Conservation (phyloP, 30 jellyfish, hydroid and myxozoan genomes). For the Sanderia malayensis region DNA sequence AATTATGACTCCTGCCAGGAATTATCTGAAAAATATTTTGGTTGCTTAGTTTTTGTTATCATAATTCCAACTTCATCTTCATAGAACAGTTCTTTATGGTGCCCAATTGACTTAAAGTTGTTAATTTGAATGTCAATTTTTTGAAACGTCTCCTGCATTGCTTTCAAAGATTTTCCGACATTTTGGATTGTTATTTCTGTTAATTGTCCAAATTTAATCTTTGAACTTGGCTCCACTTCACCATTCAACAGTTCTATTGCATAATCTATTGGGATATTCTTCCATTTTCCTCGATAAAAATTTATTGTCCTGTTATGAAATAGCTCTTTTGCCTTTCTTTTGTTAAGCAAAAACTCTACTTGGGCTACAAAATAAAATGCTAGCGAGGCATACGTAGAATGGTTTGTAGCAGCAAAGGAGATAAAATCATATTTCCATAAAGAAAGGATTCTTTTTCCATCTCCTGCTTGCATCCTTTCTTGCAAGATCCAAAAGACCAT, state of each 20-base stretch:
- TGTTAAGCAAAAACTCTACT: neutral
- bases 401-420: neutral
- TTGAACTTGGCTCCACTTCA: too few species aligned
- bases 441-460: neutral
- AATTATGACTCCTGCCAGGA: too few species aligned
- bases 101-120: neutral
- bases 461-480: neutral
- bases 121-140: neutral
- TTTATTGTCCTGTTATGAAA: neutral
- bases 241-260: neutral
- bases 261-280: neutral
- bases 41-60: neutral
- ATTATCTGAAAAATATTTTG: too few species aligned
- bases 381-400: neutral
- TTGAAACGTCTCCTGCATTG: neutral
- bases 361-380: neutral
- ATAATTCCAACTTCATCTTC: neutral
- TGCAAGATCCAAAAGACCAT: neutral
- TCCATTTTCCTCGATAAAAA: neutral
- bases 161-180: neutral
- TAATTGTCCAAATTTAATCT: too few species aligned
- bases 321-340: neutral
- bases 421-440: neutral
- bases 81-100: neutral
- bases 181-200: neutral